Conservation (phyloP, 2,797 vertebrate genomes). For the Sebastes steindachneri region DNA sequence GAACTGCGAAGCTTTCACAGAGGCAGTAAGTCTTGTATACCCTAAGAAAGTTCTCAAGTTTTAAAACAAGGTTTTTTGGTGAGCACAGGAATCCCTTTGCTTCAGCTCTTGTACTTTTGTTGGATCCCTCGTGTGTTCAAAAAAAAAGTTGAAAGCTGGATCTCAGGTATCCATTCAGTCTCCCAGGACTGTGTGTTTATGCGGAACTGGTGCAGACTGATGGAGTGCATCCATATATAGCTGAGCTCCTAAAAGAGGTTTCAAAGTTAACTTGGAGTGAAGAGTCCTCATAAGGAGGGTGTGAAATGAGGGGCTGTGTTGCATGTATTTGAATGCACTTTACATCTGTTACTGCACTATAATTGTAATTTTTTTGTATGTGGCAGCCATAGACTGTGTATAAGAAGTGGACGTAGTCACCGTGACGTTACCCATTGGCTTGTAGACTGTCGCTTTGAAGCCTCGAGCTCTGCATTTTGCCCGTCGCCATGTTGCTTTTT, state of each 20-base stretch:
- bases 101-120: conserved; percentile 12
- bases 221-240: neutral
- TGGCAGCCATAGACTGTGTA: neutral
- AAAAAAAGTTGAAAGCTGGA: conserved; percentile 3
- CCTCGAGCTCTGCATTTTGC: too few relatives aligned
- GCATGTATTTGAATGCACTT: neutral
- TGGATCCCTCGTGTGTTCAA: conserved; percentile 23
- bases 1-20: conserved; percentile 95
- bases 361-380: neutral
- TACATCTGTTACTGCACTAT: neutral
- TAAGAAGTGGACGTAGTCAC: too few relatives aligned
- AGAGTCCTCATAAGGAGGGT: neutral
- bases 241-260: neutral
- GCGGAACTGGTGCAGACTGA: neutral
- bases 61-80: conserved; percentile 2
- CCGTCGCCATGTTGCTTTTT: too few relatives aligned
- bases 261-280: conserved; percentile 11
- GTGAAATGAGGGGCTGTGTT: too few relatives aligned
- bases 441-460: too few relatives aligned
- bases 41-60: conserved; percentile 7
- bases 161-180: conserved; percentile 24
- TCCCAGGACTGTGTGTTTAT: conserved; percentile 17
- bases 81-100: conserved; percentile 2
- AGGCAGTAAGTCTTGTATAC: conserved; percentile 88
- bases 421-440: too few relatives aligned